A percentile compares a stretch with the other conserved stretches of the same genome.
Evolutionary conservation across 2,113 vertebrate genomes (phyloP).

Genomic region (Microtus ochrogaster): DNA sequence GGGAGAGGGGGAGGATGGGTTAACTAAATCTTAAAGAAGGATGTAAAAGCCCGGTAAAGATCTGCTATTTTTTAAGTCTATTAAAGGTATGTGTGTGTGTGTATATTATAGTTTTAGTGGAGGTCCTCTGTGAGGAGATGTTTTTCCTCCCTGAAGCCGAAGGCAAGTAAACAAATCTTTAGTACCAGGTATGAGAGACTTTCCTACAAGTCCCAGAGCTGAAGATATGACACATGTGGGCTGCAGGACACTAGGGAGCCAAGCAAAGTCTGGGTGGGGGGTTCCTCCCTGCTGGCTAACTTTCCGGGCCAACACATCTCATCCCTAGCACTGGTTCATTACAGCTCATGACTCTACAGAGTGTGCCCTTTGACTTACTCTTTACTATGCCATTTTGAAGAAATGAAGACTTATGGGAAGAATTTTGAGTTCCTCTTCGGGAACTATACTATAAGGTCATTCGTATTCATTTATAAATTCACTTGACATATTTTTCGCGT

Average conservation of each 20-base stretch:
- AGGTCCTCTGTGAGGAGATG: background rate
- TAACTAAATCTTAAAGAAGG: background rate
- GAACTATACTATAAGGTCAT: background rate
- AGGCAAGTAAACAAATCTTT: background rate
- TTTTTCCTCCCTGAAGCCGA: background rate
- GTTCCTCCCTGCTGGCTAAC: background rate
- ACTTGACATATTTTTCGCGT: background rate
- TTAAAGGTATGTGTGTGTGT: background rate
- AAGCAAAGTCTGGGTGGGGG: background rate
- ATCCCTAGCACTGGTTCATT: too few species aligned
- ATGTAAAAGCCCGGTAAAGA: background rate
- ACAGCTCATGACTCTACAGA: background rate
- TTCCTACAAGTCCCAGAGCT: background rate
- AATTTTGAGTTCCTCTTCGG: background rate
- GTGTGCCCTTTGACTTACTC: background rate
- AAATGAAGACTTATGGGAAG: background rate
- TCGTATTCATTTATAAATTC: background rate
- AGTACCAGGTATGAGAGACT: background rate
- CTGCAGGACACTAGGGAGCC: background rate
- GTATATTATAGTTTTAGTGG: too few species aligned
- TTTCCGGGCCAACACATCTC: background rate
- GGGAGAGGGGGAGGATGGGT: background rate
- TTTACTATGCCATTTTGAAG: background rate
- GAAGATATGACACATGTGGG: background rate
- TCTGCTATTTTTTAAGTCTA: background rate